phyloP scores from a whole-genome alignment of 2,797 vertebrate species.

The Pogoniulus pusillus region DNA sequence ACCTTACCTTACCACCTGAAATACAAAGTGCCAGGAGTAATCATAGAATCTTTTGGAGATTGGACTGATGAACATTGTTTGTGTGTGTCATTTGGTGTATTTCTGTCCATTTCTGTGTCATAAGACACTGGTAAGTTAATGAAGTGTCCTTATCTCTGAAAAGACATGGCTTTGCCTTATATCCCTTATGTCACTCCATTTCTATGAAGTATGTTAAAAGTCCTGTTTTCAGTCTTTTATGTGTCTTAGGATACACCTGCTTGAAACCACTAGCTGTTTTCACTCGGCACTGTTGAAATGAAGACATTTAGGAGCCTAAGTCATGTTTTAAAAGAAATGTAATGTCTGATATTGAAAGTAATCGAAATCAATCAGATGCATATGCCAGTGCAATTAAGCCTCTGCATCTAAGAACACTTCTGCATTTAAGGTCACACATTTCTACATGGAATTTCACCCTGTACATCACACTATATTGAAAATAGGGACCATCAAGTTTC shows the following conservation, averaged over 20 bases:
- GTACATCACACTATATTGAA: background rate
- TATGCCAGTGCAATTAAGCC: background rate
- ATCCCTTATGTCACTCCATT: background rate
- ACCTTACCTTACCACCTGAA: background rate
- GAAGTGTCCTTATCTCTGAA: background rate
- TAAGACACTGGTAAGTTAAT: background rate
- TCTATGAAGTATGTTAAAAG: background rate
- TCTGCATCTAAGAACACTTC: background rate
- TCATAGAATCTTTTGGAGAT: rapidly evolving
- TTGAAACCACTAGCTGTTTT: background rate
- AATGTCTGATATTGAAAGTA: background rate
- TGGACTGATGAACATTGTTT: background rate
- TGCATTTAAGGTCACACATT: background rate
- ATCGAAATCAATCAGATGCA: background rate
- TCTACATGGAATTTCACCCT: background rate
- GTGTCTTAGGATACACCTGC: background rate
- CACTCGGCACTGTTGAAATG: background rate
- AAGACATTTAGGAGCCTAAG: background rate
- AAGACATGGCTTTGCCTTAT: background rate
- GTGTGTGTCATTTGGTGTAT: background rate
- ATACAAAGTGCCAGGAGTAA: background rate
- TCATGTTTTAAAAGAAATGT: background rate
- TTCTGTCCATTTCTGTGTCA: background rate
- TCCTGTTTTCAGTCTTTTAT: background rate
- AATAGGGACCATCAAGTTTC: background rate